Evolutionary conservation across 1,140 invertebrate genomes (phyloP).

Genomic region (Zophobas atratus): DNA sequence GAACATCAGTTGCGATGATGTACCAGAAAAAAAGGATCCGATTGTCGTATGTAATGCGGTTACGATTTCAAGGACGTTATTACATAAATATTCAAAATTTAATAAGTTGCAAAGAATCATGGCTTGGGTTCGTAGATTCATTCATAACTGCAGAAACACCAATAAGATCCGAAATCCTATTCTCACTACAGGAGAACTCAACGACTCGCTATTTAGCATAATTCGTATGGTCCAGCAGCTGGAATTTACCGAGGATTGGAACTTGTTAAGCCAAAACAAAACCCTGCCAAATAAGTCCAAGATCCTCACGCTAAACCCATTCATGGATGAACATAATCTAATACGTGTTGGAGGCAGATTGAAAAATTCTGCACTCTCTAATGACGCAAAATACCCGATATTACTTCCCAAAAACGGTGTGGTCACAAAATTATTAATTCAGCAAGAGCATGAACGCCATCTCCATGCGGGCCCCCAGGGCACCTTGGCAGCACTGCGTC

Average conservation of each 20-base stretch:
- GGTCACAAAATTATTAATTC: not conserved
- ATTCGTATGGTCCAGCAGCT: no score
- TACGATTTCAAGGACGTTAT: no score
- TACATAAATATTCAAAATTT: constrained; percentile 17
- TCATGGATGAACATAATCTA: no score
- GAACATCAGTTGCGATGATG: not conserved
- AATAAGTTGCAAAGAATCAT: not conserved
- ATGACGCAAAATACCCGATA: constrained; percentile 1
- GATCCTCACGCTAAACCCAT: no score
- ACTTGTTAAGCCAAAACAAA: no score
- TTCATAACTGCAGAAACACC: not conserved
- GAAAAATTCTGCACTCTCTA: no score
- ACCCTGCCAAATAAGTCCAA: no score
- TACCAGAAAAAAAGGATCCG: not conserved
- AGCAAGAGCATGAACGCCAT: not conserved
- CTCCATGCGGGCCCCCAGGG: not conserved
- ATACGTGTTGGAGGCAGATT: no score
- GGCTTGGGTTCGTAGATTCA: not conserved
- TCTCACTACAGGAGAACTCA: not conserved
- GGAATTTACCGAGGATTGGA: no score
- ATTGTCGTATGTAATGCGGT: not conserved
- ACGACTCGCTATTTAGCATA: no score
- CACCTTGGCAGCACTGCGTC: no score
- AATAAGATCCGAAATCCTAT: not conserved
- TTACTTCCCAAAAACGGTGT: not conserved